These are phyloP conservation scores for Zhuqinia jingwanae DNA, from an alignment of 2,888 invertebrate species.

Conservation along the genomic window DNA sequence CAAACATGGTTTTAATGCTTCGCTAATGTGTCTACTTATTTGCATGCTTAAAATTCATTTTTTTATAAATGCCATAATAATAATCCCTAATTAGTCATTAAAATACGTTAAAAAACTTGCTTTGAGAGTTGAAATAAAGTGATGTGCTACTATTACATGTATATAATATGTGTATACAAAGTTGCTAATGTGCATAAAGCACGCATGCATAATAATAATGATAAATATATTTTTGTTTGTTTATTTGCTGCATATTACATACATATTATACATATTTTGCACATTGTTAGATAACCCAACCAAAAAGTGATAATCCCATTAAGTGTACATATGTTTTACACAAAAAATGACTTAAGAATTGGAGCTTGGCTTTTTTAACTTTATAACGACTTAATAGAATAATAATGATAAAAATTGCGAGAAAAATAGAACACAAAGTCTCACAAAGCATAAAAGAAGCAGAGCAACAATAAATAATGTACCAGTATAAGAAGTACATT, in stretches of 20 bases:
- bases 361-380: slow-evolving; percentile 62
- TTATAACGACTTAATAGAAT: not conserved
- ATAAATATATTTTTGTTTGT: too few species aligned
- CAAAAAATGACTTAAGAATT: slow-evolving; percentile 25
- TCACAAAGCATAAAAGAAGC: not conserved
- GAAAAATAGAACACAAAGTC: not conserved
- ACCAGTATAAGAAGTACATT: too few species aligned
- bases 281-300: slow-evolving; percentile 2
- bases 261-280: too few species aligned
- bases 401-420: slow-evolving; percentile 5
- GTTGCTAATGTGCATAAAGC: too few species aligned
- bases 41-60: not conserved
- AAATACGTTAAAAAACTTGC: too few species aligned
- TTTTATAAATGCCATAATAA: not conserved
- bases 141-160: too few species aligned
- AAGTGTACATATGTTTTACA: not conserved
- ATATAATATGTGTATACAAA: too few species aligned
- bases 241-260: too few species aligned
- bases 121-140: too few species aligned
- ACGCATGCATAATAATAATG: too few species aligned
- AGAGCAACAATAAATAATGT: not conserved
- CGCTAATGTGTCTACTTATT: too few species aligned
- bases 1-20: slow-evolving; percentile 4
- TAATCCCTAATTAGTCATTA: not conserved
- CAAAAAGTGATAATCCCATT: slow-evolving; percentile 1